Evolutionary conservation across 2,888 invertebrate genomes (phyloP).

Genomic region (Epinotia nisella): DNA sequence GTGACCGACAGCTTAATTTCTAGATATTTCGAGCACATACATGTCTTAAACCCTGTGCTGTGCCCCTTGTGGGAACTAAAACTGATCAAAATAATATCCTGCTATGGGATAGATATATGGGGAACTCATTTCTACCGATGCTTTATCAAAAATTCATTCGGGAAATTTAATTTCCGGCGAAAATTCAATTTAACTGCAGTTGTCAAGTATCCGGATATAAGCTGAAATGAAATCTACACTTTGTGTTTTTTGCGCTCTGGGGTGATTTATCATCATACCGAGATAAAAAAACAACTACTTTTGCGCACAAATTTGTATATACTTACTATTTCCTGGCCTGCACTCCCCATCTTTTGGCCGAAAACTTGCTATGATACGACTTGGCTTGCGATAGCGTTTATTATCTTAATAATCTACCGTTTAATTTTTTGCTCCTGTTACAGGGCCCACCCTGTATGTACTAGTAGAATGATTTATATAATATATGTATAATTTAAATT

Average conservation of each 20-base stretch:
- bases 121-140: background rate
- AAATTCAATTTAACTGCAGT: conserved; percentile 36
- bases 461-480: no score
- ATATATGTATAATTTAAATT: no score
- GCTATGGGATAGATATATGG: background rate
- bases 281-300: background rate
- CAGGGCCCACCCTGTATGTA: no score
- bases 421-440: no score
- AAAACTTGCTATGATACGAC: background rate
- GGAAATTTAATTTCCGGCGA: conserved; percentile 37
- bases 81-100: no score
- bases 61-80: no score
- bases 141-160: conserved; percentile 24
- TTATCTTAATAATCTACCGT: no score
- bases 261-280: background rate
- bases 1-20: no score
- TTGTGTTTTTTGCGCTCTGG: background rate
- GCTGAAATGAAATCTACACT: conserved; percentile 6
- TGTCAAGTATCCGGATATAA: conserved; percentile 26
- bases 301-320: no score
- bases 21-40: no score
- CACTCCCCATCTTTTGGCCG: background rate
- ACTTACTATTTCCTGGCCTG: background rate
- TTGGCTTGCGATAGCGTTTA: background rate
- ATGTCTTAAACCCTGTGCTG: no score